Base-by-base conservation (phyloP, 2,113 vertebrate species). In the Cyprinodon brontotheroides region DNA sequence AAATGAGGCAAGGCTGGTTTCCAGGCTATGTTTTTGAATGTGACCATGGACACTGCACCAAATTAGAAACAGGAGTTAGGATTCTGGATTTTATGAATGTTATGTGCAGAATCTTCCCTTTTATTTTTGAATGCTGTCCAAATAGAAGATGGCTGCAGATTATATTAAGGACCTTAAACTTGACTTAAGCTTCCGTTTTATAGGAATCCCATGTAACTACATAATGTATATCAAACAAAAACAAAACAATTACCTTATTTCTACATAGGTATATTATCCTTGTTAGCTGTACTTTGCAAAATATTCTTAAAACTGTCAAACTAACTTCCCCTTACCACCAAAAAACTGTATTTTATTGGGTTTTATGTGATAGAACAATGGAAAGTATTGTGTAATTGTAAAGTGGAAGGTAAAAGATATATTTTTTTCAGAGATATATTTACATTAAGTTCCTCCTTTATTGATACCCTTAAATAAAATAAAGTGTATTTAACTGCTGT, bases 1-100 rank as follows among this genome's bases (percentile, higher is more conserved):
- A 82, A 81, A 69, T 72, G 81, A 84, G 77, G 64, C 75, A 73
- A 77, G 53, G 62, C 43, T 36, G 20, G 40, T 70, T 10, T 41
- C 36, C 11, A 12, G 39, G 53, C 48, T 64, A 20, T 4, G 41
- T 11, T 12, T 20, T 43, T 39, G 11, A 57, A 57, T 20, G 9
- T 20, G 17, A 57, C 17, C 7, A 20, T 3, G 2, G 6, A 57
- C 17, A 6, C 50, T 57, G 3, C n/a, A 20, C 20, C 17, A 50
- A 7, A 7, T 13, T 53, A 20, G 48, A 50, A 50, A 15, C 48
- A 50, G 48, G 12, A 53, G 8, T 53, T 8, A 57, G 50, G 17
- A 20, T 57, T 6, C 20, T n/a, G 50, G 9, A 57, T 57, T 20
- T 20, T 20, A 20, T n/a, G 9, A 20, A 20, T 3, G 15, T 50